Conservation (phyloP, 2,888 invertebrate species). For the Crocallis elinguaria region DNA sequence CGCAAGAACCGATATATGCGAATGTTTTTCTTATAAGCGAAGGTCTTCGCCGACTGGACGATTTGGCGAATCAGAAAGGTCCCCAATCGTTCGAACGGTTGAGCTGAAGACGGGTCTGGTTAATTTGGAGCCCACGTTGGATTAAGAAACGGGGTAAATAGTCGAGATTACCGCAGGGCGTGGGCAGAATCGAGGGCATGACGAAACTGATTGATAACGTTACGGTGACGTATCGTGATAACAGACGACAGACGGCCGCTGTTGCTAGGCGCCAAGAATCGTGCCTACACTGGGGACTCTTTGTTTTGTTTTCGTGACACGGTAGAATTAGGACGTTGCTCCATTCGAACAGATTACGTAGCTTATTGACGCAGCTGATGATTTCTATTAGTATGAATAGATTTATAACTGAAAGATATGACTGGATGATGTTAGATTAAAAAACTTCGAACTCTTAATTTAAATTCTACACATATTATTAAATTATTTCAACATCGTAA, state of each 20-base stretch:
- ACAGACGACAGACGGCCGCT: constrained; percentile 40
- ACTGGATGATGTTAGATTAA: too few species aligned
- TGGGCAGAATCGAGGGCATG: constrained; percentile 76
- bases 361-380: constrained; percentile 33
- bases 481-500: too few species aligned
- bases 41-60: constrained; percentile 40
- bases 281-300: constrained; percentile 23
- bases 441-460: too few species aligned
- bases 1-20: constrained; percentile 28
- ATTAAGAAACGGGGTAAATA: constrained; percentile 79
- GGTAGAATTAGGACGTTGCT: constrained; percentile 19
- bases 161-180: constrained; percentile 71
- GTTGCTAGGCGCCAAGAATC: constrained; percentile 60
- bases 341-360: constrained; percentile 11
- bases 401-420: neutral
- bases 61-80: constrained; percentile 39
- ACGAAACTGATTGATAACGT: constrained; percentile 81
- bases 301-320: constrained; percentile 31
- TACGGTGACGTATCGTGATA: constrained; percentile 62
- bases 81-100: constrained; percentile 28
- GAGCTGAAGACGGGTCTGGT: constrained; percentile 35
- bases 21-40: constrained; percentile 21
- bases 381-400: constrained; percentile 19
- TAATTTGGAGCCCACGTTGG: constrained; percentile 54
- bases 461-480: too few species aligned